phyloP scores from a whole-genome alignment of 2,113 vertebrate species.

The Gavialis gangeticus region DNA sequence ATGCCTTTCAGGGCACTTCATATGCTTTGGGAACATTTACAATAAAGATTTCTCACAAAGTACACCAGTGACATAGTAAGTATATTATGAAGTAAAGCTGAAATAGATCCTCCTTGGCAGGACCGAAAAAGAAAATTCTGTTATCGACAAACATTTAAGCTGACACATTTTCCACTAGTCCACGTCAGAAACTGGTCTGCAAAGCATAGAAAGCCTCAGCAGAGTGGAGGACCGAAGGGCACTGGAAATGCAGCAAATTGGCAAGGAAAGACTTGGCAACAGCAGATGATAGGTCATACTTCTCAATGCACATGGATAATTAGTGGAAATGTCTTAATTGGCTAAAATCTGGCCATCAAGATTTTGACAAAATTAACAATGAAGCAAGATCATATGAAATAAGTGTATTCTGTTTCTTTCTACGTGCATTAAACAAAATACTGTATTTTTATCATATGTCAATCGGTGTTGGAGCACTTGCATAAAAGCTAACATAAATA shows the following conservation, averaged over 20 bases:
- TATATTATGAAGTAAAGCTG: background rate
- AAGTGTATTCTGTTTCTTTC: constrained; percentile 15
- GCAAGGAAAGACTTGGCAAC: background rate
- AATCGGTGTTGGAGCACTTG: background rate
- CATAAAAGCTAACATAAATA: background rate
- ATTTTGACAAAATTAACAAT: constrained; percentile 38
- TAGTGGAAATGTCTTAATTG: constrained; percentile 46
- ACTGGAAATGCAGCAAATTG: background rate
- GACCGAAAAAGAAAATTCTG: background rate
- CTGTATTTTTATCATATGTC: background rate
- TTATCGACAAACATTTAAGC: constrained; percentile 1
- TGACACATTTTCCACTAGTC: background rate
- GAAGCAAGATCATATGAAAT: background rate
- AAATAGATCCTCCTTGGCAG: rapidly evolving
- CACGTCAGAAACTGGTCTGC: background rate
- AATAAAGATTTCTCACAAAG: background rate
- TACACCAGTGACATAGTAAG: rapidly evolving
- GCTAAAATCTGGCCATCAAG: constrained; percentile 41
- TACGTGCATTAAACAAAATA: background rate
- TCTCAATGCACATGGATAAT: constrained; percentile 28
- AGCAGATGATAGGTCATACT: background rate
- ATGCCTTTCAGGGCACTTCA: background rate
- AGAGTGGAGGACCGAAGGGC: background rate
- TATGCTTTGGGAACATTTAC: background rate
- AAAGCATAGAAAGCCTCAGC: background rate